Base-by-base conservation (phyloP, 2,888 invertebrate species). In the Pachliopta kotzebuea region DNA sequence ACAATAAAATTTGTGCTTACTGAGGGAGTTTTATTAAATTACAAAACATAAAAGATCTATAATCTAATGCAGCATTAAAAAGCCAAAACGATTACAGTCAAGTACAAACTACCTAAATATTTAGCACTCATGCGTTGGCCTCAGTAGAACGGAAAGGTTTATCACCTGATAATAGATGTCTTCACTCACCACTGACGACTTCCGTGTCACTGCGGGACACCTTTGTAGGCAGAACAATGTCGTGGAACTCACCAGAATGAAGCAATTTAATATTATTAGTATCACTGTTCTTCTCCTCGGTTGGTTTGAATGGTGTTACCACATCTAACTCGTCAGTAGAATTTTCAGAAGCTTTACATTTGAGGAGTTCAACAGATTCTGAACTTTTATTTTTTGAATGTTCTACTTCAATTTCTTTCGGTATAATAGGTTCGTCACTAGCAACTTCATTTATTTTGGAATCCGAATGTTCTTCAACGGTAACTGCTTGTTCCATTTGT, bases 161-260 rank as follows among this genome's bases (percentile, higher is more conserved):
- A 85, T 91, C 91, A 91, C 91, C 91, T 91, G 91, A 86, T 81
- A 90, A 90, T 84, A 90, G 88, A 81, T 89, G 90, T 89, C 91
- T 87, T 91, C 91, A 91, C 91, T 91, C 91, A 91, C 91, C 91
- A 83, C 91, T 85, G 84, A 85, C 88, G 88, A 89, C 86, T 71
- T 90, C 76, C 68, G 88, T 81, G 73, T 90, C 86, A 78, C 74
- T 80, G 71, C 91, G 84, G 65, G 83, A 80, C 76, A 91, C 86
- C 76, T 84, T 84, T 31, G 91, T 90, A 62, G 91, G 91, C 66
- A 91, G 79, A 56, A 91, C 81, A 55, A 85, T 77, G 71, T 93
- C 93, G 72, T 93, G 93, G 69, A 92, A 90, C 75, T 93, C 93
- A 49, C 93, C 88, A n/a, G 90, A 88, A 75, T 93, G 91, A 66